These are phyloP conservation scores for Pangasius sanitwongsei DNA, from an alignment of 2,797 vertebrate species.

Conservation along the genomic window DNA sequence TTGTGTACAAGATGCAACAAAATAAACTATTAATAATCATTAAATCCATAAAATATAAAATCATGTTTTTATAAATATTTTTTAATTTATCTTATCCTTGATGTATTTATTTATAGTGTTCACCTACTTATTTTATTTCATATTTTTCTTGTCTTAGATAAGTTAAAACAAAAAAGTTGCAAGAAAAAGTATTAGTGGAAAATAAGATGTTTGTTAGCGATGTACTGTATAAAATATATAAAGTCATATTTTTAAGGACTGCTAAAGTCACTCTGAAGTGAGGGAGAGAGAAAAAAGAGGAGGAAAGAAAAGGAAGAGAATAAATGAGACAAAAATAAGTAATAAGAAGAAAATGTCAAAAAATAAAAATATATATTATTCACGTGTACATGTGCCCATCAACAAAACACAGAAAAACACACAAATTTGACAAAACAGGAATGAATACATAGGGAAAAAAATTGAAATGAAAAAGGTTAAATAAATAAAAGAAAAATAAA, in stretches of 20 bases:
- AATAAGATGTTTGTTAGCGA: neutral
- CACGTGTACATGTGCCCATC: no score
- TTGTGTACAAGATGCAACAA: neutral
- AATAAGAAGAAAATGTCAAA: no score
- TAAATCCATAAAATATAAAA: neutral
- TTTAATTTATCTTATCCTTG: constrained; percentile 52
- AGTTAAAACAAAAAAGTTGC: no score
- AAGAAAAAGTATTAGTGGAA: neutral
- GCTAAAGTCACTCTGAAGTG: neutral
- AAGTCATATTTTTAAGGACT: no score
- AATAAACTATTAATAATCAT: neutral
- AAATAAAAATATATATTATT: no score
- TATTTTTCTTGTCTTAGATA: no score
- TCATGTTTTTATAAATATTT: constrained; percentile 32
- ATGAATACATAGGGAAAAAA: no score
- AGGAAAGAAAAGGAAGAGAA: neutral
- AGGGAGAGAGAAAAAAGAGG: neutral
- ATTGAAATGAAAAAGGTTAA: no score
- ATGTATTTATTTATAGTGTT: constrained; percentile 13
- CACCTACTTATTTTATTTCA: neutral
- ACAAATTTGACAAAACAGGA: no score
- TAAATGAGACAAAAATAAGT: neutral
- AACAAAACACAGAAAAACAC: no score
- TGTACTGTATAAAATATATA: no score
- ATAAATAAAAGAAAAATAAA: neutral